These are phyloP conservation scores for Parasteatoda lunata DNA, from an alignment of 2,888 invertebrate genomes.

Conservation along the genomic window DNA sequence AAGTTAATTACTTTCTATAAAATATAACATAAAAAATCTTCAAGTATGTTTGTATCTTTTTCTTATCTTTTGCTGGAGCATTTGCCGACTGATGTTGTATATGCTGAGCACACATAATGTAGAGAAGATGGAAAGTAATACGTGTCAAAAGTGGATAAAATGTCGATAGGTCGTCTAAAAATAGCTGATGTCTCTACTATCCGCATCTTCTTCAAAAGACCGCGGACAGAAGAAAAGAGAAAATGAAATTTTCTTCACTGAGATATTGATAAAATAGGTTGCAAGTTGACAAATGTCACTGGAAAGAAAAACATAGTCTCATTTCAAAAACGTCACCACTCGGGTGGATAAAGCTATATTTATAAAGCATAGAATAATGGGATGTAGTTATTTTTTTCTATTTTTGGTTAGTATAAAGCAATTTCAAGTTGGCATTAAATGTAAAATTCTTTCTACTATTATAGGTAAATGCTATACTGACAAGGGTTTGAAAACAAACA, in stretches of 20 bases:
- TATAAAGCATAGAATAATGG: not conserved
- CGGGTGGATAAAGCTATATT: not conserved
- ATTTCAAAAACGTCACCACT: slow-evolving; percentile 44
- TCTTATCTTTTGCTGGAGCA: no score
- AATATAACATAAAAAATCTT: no score
- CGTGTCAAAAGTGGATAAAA: slow-evolving; percentile 9
- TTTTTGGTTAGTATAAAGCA: no score
- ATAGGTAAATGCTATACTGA: not conserved
- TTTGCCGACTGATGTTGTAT: not conserved
- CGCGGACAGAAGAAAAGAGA: slow-evolving; percentile 6
- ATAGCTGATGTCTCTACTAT: slow-evolving; percentile 34
- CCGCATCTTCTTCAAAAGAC: not conserved
- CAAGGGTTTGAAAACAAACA: not conserved
- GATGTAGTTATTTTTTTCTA: not conserved
- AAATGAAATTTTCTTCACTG: slow-evolving; percentile 41
- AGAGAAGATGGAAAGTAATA: not conserved
- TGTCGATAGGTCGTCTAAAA: slow-evolving; percentile 42
- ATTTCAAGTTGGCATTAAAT: no score
- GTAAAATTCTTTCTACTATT: not conserved
- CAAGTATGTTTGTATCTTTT: no score
- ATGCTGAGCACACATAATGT: slow-evolving; percentile 16
- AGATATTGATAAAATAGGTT: slow-evolving; percentile 49
- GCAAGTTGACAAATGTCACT: slow-evolving; percentile 49
- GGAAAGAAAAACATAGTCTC: slow-evolving; percentile 30
- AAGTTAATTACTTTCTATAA: no score